phyloP scores from a whole-genome alignment of 2,113 vertebrate genomes.

The Mormyrus lacerda region DNA sequence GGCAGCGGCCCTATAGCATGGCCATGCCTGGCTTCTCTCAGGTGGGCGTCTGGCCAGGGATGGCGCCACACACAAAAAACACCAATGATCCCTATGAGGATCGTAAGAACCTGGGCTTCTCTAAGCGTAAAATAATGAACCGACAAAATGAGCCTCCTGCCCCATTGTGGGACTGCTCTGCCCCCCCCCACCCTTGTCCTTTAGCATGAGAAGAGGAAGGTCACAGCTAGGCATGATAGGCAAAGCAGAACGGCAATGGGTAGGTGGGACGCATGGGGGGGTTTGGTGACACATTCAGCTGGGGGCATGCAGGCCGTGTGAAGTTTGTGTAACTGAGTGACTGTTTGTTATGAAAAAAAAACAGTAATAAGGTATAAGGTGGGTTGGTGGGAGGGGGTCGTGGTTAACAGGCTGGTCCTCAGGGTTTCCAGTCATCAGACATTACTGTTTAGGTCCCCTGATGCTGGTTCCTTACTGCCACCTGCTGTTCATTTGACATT shows the following conservation, averaged over 20 bases:
- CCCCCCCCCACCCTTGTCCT: too few relatives aligned
- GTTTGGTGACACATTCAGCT: neutral
- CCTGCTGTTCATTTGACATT: neutral
- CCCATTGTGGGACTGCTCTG: neutral
- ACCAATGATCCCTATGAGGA: neutral
- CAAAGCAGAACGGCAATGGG: neutral
- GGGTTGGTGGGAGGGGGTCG: neutral
- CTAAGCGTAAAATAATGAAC: neutral
- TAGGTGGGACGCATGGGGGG: neutral
- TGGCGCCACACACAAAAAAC: neutral
- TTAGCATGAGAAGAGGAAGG: neutral
- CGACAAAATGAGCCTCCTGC: neutral
- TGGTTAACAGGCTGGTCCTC: neutral
- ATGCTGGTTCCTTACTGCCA: neutral
- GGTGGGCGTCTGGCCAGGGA: constrained; percentile 52
- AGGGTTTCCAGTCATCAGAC: neutral
- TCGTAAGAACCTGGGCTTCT: neutral
- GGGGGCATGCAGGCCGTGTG: neutral
- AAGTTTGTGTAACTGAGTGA: neutral
- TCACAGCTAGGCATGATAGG: neutral
- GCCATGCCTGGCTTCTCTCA: constrained; percentile 79
- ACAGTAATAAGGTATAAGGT: too few relatives aligned
- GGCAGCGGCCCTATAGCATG: constrained; percentile 85
- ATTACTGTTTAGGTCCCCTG: neutral
- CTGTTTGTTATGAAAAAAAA: neutral